Conservation (phyloP, 1,140 invertebrate species). For the Pinna nobilis region DNA sequence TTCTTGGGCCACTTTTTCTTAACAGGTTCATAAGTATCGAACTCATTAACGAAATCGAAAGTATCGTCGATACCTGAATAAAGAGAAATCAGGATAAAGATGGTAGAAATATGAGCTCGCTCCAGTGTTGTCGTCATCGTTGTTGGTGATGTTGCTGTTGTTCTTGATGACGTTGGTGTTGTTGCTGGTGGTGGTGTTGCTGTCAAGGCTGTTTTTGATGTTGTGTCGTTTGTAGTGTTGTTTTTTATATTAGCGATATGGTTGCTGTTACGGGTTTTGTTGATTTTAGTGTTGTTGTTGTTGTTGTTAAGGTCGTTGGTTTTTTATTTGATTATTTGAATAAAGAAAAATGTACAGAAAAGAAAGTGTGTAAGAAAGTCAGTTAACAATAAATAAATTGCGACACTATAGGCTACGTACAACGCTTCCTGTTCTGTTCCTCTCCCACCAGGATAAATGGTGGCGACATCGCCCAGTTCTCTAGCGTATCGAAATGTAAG, state of each 20-base stretch:
- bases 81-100: neutral
- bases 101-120: neutral
- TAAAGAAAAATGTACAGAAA: too few relatives aligned
- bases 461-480: neutral
- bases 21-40: neutral
- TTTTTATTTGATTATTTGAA: too few relatives aligned
- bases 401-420: neutral
- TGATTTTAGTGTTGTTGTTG: too few relatives aligned
- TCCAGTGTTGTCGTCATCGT: neutral
- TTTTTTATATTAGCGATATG: too few relatives aligned
- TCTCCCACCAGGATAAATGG: neutral
- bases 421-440: neutral
- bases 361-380: too few relatives aligned
- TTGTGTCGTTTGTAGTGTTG: neutral
- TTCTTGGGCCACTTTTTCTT: neutral
- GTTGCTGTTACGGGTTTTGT: too few relatives aligned
- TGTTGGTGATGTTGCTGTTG: neutral
- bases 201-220: neutral
- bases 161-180: neutral
- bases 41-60: constrained; percentile 4
- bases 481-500: constrained; percentile 24
- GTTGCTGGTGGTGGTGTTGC: neutral
- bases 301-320: too few relatives aligned
- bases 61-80: constrained; percentile 12
- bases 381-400: neutral